Conservation (phyloP, 2,113 vertebrate species). For the Lophotis ruficrista region DNA sequence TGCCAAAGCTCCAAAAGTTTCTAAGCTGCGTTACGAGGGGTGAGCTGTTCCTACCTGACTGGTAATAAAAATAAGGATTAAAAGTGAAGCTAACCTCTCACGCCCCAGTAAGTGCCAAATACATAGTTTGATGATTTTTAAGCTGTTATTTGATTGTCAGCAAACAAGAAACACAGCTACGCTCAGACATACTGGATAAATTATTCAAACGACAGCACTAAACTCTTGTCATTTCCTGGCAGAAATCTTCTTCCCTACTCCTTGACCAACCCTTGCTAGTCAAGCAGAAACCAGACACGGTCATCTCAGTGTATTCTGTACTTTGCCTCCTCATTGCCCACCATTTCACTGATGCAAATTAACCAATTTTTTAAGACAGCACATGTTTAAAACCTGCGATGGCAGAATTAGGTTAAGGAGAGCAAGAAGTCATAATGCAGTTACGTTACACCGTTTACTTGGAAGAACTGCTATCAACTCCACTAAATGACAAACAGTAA, state of each 20-base stretch:
- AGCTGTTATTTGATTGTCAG: background rate
- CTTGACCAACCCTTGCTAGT: background rate
- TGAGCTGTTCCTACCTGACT: background rate
- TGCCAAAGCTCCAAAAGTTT: background rate
- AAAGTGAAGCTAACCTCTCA: background rate
- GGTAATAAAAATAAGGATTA: background rate
- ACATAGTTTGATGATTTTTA: background rate
- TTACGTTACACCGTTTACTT: background rate
- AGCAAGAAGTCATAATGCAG: background rate
- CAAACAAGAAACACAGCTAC: background rate
- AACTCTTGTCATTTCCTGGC: background rate
- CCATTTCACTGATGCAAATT: background rate
- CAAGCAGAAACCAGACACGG: background rate
- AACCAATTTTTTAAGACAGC: background rate
- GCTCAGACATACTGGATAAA: background rate
- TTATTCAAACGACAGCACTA: slow-evolving; percentile 14
- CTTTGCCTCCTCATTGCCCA: background rate
- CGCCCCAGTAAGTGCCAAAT: background rate
- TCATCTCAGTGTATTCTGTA: background rate
- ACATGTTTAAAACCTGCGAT: background rate
- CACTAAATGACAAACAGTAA: background rate
- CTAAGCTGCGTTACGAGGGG: background rate
- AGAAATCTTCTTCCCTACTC: background rate
- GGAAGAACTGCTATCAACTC: background rate
- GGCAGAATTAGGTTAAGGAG: background rate